Evolutionary conservation across 2,888 invertebrate species (phyloP), one percentile per base, ranked within the genome.

Genomic region (Colletes collaris): DNA sequence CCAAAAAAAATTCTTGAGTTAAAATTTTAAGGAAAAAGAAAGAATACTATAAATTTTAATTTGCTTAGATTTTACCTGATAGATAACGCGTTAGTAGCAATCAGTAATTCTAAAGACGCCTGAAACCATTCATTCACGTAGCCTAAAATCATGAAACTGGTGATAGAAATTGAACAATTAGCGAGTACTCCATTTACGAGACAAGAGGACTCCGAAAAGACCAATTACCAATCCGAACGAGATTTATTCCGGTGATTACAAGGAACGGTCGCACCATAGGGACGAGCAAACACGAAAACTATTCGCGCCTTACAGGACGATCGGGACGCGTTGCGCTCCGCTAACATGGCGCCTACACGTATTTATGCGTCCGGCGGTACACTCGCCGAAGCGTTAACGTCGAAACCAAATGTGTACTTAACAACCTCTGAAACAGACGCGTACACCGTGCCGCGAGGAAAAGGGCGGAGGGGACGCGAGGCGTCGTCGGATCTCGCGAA

Each of bases 191-290:
- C 27, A 27, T 27, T 27, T 27, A 27, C 27, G 27, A 27, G 27
- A 27, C 27, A 27, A 27, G 27, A 27, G 27, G 27, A 27, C 27
- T 27, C 27, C 27, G 1, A 27, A n/a, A 37, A 6, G 59, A 64
- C 46, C 64, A 76, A 76, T 75, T 75, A 75, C 74, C 13, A 73
- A 52, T 27, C 5, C 64, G 46, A n/a, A 52, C 19, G 40, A 65
- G 75, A 76, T 76, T 76, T 58, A 76, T 76, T 53, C 64, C n/a
- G 7, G 64, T 52, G 44, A 52, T 76, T 76, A 76, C 75, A 52
- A 50, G 67, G 52, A 50, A 27, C 59, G 59, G 59, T 52, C 59
- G 68, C 69, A 10, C 27, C 27, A 7, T 11, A 58, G 50, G 59
- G 58, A 35, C 13, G 50, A 8, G 27, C 35, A 10, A 37, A 58